Evolutionary conservation across 1,140 invertebrate species (phyloP).

Genomic region (Onthophagus taurus): DNA sequence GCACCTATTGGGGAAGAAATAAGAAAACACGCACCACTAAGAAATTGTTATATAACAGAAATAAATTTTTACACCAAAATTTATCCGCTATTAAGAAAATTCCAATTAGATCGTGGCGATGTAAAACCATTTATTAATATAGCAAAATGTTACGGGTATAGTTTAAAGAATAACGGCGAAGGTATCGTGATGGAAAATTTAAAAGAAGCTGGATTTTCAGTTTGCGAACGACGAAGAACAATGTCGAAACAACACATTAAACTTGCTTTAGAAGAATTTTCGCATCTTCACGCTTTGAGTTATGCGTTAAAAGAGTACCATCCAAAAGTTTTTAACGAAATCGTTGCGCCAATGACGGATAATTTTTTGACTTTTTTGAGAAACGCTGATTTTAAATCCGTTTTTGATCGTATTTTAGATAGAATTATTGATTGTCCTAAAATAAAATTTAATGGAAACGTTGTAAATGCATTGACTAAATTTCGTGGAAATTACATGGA

Average conservation of each 20-base stretch:
- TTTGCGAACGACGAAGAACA: background rate
- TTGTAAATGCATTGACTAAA: background rate
- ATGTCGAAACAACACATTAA: background rate
- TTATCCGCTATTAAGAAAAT: background rate
- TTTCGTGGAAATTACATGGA: background rate
- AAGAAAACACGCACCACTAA: background rate
- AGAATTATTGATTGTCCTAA: background rate
- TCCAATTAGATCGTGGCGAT: background rate
- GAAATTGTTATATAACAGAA: background rate
- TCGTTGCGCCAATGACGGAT: background rate
- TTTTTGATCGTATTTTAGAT: background rate
- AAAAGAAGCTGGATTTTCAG: background rate
- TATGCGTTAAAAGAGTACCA: background rate
- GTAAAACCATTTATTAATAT: background rate
- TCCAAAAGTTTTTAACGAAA: background rate
- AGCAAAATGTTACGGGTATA: background rate
- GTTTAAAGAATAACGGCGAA: background rate
- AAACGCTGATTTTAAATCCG: background rate
- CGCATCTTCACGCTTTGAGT: background rate
- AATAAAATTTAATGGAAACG: background rate
- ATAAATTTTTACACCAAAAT: slow-evolving; percentile 1
- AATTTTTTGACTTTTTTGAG: background rate
- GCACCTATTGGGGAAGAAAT: background rate
- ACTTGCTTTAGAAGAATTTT: background rate
- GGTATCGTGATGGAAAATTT: background rate